Conservation (phyloP, 2,797 vertebrate genomes). For the Phaenicophaeus curvirostris region DNA sequence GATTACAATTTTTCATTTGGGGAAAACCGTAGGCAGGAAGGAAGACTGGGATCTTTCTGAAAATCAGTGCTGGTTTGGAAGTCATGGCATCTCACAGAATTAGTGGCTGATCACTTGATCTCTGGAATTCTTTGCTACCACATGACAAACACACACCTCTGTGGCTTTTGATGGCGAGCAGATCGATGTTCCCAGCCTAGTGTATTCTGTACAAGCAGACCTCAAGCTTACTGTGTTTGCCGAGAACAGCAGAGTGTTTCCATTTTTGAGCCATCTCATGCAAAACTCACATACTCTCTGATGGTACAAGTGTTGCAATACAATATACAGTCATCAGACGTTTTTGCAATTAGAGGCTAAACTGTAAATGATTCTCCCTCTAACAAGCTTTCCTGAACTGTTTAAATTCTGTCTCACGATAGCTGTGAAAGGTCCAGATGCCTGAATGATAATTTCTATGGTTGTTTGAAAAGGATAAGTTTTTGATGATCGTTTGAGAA, state of each 20-base stretch:
- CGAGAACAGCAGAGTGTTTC: conserved; percentile 49
- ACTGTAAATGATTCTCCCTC: neutral
- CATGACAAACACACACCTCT: conserved; percentile 40
- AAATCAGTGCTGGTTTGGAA: neutral
- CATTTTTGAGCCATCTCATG: conserved; percentile 72
- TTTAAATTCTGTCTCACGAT: neutral
- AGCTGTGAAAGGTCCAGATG: neutral
- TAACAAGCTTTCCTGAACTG: neutral
- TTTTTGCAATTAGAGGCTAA: conserved; percentile 3
- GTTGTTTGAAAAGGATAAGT: neutral
- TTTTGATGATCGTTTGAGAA: neutral
- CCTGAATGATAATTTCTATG: neutral
- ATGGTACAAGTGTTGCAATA: conserved; percentile 76
- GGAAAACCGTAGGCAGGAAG: neutral
- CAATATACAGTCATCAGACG: conserved; percentile 32
- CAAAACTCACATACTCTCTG: conserved; percentile 44
- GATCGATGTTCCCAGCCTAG: conserved; percentile 22
- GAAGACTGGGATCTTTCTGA: neutral
- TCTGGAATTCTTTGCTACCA: conserved; percentile 65
- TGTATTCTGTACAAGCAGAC: conserved; percentile 43
- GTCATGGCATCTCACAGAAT: conserved; percentile 37
- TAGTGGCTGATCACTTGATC: neutral
- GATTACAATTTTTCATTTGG: neutral
- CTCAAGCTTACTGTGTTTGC: conserved; percentile 58
- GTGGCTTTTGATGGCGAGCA: conserved; percentile 63